Base-by-base conservation (phyloP, 1,140 invertebrate species). In the Neocloeon triangulifer region DNA sequence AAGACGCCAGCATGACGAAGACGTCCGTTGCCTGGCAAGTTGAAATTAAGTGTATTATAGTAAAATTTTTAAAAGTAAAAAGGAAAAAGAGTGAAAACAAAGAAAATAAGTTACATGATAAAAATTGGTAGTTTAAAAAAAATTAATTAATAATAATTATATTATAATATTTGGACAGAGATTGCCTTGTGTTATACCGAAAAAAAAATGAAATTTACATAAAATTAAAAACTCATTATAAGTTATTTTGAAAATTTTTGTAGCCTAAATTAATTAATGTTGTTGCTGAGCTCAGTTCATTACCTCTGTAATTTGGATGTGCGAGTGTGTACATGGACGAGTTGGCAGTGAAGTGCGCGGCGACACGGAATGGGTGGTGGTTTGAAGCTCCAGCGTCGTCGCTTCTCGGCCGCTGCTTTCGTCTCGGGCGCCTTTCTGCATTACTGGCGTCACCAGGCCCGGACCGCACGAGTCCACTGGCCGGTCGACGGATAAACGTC, bases 1-100 rank as follows among this genome's bases (percentile, higher is more conserved):
- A 58, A 64, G 14, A 55, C 46, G 5, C 50, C 50, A 9, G 55
- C 45, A 10, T 65, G 62, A 30, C 49, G 45, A 1, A 58, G 44
- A 33, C 53, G 51, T 0, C 61, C 61, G 38, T 64, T 62, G 14
- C 56, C 59, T 42, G 29, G 12, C 30, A 29, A 27, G 23, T 33
- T 1, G 14, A 9, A n/a, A 2, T 8, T 19, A 27, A 13, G 29
- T 1, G 12, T 12, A 5, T 28, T 12, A 12, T 5, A 6, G 12
- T 28, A 13, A 8, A 7, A 7, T 12, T 18, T 30, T 30, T 16
- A 30, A 5, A 10, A 15, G n/a, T 12, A 30, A 30, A 12, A 6
- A 19, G 2, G 8, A 10, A 28, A 2, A 28, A 1, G 1, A 10
- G 13, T 2, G 17, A 1, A 8, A 28, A 28, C 1, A 28, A 10